Percentiles rank a stretch among this genome's conserved stretches.
Conservation (phyloP, 2,888 invertebrate species). For the Drosophila nr. perissopoda region DNA sequence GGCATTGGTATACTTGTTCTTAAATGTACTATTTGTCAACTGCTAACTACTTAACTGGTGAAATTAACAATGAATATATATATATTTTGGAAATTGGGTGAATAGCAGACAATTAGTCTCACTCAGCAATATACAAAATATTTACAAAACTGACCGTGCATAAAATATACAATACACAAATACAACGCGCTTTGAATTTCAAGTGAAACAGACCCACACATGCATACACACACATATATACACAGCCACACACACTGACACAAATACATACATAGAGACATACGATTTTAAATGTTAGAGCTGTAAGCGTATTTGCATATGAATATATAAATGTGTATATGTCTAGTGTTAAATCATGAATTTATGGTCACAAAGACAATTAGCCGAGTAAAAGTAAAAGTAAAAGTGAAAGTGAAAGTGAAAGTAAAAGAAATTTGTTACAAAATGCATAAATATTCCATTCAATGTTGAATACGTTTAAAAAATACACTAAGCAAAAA, state of each 20-base stretch:
- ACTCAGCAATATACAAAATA: background rate
- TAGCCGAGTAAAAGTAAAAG: constrained; percentile 32
- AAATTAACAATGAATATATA: constrained; percentile 19
- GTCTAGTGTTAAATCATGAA: constrained; percentile 49
- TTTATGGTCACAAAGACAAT: constrained; percentile 49
- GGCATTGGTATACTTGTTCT: background rate
- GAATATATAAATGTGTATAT: constrained; percentile 33
- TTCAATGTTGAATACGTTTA: constrained; percentile 3
- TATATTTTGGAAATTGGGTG: constrained; percentile 2
- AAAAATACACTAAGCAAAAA: background rate
- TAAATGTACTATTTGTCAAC: constrained; percentile 13
- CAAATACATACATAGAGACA: background rate
- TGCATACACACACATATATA: background rate
- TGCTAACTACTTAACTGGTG: constrained; percentile 15
- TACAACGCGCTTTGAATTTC: background rate
- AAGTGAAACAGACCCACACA: background rate
- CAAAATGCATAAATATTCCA: constrained; percentile 15
- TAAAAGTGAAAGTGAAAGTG: constrained; percentile 17
- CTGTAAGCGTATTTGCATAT: constrained; percentile 38
- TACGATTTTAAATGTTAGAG: constrained; percentile 56
- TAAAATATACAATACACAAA: background rate
- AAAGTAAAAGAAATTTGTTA: background rate
- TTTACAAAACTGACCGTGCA: background rate
- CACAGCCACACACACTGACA: constrained; percentile 4
- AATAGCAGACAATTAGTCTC: background rate